Evolutionary conservation across 2,113 vertebrate species (phyloP), one percentile per base, ranked within the genome.

Genomic region (Entomyzon cyanotis): DNA sequence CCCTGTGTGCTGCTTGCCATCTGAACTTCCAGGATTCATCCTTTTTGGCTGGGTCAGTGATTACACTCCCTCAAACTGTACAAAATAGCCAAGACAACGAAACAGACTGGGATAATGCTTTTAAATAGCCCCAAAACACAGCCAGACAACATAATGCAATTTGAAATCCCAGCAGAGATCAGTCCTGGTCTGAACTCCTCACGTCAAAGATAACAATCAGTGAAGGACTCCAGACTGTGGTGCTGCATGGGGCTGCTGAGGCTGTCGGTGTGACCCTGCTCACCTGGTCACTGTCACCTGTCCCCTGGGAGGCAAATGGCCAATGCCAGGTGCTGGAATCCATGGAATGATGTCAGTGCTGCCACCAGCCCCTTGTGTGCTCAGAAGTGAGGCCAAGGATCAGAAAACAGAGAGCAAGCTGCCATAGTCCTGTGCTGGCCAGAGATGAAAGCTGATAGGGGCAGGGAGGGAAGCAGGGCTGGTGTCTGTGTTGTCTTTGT

Each of bases 341-440:
- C 50, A 0, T 3, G 58, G 14, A 31, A 5, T 39, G 74, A 35
- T 0, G 3, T 19, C 0, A 2, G 35, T 82, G 78, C 80, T 95
- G 91, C 73, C 75, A 79, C 33, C 13, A 35, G 82, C 75, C 87
- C 71, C 12, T 8, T 41, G 47, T 17, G 3, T 42, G 60, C 83
- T 96, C 85, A 84, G 87, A 71, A 96, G 76, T 30, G 47, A 23
- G 83, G 93, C 93, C 93, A 89, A 75, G 92, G 79, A 21, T 68
- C 86, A 71, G 94, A 49, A 10, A 75, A 13, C 17, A 37, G 88
- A 59, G 68, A 59, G 47, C 55, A 49, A 71, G 50, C 67, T 83
- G 90, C 94, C 69, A 71, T 33, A 5, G 1, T 53, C 30, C 67
- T 78, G 37, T 59, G 30, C 88, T 87, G 83, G 83, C 92, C 59